Conservation (phyloP, 2,113 vertebrate genomes). For the Cygnus buccinator region DNA sequence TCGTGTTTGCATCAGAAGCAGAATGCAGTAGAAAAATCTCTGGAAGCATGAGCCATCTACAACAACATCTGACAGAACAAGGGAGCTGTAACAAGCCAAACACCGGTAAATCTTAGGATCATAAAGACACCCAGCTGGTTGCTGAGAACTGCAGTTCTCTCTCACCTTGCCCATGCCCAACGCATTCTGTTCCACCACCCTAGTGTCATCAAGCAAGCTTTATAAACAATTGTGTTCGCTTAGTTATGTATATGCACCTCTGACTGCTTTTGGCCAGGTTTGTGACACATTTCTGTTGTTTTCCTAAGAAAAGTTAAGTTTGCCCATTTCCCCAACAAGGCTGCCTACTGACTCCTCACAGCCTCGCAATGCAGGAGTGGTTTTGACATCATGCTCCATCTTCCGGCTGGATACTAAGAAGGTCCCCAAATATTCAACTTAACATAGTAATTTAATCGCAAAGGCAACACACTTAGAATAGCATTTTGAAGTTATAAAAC, state of each 20-base stretch:
- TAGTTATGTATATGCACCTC: not conserved
- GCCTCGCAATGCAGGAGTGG: not conserved
- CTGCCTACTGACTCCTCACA: not conserved
- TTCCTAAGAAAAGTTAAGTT: not conserved
- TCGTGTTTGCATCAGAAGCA: not conserved
- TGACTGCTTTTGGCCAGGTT: not conserved
- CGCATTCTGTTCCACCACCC: too few species aligned
- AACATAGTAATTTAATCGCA: not conserved
- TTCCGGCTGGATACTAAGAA: not conserved
- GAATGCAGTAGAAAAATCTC: not conserved
- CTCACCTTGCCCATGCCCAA: too few species aligned
- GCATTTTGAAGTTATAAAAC: not conserved
- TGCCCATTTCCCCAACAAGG: not conserved
- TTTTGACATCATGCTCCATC: not conserved
- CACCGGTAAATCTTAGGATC: too few species aligned
- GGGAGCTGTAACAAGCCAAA: too few species aligned
- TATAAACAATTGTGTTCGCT: fast-evolving
- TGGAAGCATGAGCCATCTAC: too few species aligned
- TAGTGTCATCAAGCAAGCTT: too few species aligned
- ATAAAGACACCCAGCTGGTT: too few species aligned
- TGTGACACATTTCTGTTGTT: not conserved
- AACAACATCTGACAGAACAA: too few species aligned
- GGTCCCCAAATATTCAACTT: not conserved
- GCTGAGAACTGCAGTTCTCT: too few species aligned
- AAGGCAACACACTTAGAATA: not conserved